Base-by-base conservation (phyloP, 2,113 vertebrate genomes). In the Globicephala melas region DNA sequence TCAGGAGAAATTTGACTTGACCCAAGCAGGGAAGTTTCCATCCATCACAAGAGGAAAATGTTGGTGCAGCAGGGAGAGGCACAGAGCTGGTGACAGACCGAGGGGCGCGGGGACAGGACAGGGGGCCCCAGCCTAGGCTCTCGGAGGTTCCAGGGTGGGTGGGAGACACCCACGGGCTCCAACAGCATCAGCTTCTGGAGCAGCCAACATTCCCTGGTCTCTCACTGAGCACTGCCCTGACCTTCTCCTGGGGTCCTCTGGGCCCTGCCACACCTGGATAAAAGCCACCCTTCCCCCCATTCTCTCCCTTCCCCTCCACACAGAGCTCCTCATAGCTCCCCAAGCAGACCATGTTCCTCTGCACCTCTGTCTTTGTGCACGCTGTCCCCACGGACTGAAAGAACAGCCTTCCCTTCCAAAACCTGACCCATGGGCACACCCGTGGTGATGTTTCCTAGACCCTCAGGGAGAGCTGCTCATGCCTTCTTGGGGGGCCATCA, bases 1-100 rank as follows among this genome's bases (percentile, higher is more conserved):
- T 97, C 98, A 97, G 97, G 96, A 96, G 93, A 97, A 97, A 98
- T 98, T 96, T 85, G 77, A 97, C 79, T 95, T 96, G 96, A 96
- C 67, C 97, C 50, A 81, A 53, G 60, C 95, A 97, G 96, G 81
- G 81, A 94, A 23, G 95, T 98, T 98, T 98, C 97, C 91, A 95
- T 96, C 85, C 97, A 96, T 4, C 20, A 2, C 17, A 53, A 83
- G 97, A 97, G 98, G 89, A 85, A 98, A 98, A 98, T 53, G 95
- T 93, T 63, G 96, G 95, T 97, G 94, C 94, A 33, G 73, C 83
- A 95, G 74, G 67, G 91, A 92, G 89, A 97, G 90, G 95, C 91
- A 4, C 67, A 71, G 70, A 36, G 91, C 80, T 65, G 93, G 88
- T 44, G 84, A 92, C 80, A 65, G 87, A 60, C 73, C 0, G 17